These are phyloP conservation scores for Xerus inauris DNA, from an alignment of 2,113 vertebrate species.

Conservation along the genomic window DNA sequence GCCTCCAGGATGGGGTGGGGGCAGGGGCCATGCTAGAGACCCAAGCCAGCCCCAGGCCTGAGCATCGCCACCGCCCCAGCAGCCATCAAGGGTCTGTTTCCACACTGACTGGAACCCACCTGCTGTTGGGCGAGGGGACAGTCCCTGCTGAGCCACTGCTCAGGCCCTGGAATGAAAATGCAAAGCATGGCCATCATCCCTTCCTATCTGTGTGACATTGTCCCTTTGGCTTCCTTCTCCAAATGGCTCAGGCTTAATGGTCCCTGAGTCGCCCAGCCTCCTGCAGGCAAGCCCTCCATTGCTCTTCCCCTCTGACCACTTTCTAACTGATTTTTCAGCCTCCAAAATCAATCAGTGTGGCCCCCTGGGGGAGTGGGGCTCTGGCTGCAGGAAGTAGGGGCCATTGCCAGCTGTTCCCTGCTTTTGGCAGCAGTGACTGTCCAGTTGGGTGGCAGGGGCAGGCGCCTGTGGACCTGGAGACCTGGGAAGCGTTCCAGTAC, in stretches of 20 bases:
- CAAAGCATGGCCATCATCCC: accelerated
- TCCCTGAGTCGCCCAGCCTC: not conserved
- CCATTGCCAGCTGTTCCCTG: no score
- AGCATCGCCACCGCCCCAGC: not conserved
- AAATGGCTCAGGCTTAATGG: not conserved
- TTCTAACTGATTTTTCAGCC: not conserved
- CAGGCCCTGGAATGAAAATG: not conserved
- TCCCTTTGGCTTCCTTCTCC: not conserved
- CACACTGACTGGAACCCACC: not conserved
- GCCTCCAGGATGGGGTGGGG: accelerated
- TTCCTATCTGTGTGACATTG: not conserved
- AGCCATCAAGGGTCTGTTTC: no score
- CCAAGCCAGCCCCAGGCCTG: not conserved
- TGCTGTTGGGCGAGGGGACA: no score
- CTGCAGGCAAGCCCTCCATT: not conserved
- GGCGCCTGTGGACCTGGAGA: not conserved
- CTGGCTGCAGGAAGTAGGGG: accelerated
- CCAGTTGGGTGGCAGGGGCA: not conserved
- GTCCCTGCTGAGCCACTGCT: not conserved
- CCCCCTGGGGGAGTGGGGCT: not conserved
- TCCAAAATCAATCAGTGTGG: not conserved
- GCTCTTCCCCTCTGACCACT: not conserved
- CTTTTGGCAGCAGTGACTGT: not conserved
- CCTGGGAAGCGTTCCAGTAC: no score
- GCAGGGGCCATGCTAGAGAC: no score